Evolutionary conservation across 2,113 vertebrate species (phyloP).

Genomic region (Proteles cristata): DNA sequence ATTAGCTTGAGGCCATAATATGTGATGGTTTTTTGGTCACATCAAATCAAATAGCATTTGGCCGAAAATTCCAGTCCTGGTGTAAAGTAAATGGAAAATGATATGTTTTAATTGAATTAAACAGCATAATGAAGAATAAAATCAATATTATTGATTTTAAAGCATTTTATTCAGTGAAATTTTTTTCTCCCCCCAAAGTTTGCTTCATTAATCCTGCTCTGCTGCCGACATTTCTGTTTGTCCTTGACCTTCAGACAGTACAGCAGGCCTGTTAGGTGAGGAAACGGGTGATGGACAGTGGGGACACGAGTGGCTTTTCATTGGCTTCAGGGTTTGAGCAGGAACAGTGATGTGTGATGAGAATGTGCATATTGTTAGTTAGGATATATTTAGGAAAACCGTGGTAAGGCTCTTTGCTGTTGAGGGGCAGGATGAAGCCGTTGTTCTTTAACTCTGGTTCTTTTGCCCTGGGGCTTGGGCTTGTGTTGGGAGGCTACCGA

Average conservation of each 20-base stretch:
- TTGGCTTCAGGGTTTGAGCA: not conserved
- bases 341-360: not conserved
- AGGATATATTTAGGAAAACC: not conserved
- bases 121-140: constrained; percentile 64
- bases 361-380: not conserved
- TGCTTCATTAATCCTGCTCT: constrained; percentile 32
- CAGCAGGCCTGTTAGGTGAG: not conserved
- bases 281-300: not conserved
- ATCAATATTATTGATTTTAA: constrained; percentile 72
- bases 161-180: constrained; percentile 59
- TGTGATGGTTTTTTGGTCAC: constrained; percentile 44
- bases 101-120: constrained; percentile 83
- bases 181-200: not conserved
- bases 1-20: constrained; percentile 6
- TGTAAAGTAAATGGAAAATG: constrained; percentile 81
- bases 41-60: constrained; percentile 54
- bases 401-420: not conserved
- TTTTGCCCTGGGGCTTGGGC: not conserved
- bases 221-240: not conserved
- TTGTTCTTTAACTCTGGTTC: not conserved
- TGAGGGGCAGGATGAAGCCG: not conserved
- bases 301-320: not conserved
- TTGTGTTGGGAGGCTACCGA: too few relatives aligned
- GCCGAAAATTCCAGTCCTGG: constrained; percentile 71
- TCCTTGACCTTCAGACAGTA: not conserved